Percentiles rank a stretch among this genome's conserved stretches.
phyloP scores from a whole-genome alignment of 2,888 invertebrate species.

The Hirtodrosophila confusa region DNA sequence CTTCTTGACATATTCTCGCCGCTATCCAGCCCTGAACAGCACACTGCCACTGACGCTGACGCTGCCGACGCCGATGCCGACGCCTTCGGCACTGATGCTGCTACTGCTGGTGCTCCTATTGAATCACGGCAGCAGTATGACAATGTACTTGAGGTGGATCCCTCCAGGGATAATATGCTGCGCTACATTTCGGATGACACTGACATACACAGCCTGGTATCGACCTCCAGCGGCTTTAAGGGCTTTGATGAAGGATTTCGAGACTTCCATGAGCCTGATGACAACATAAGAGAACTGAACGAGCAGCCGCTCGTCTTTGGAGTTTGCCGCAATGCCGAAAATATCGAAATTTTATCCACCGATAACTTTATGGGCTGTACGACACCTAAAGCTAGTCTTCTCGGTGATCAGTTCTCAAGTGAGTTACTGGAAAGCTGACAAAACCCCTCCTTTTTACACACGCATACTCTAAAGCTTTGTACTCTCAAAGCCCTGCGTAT shows the following conservation, averaged over 20 bases:
- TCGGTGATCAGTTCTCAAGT: no score
- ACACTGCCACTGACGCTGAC: neutral
- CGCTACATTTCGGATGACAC: constrained; percentile 58
- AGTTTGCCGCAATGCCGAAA: constrained; percentile 13
- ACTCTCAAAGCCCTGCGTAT: no score
- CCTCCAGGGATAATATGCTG: constrained; percentile 57
- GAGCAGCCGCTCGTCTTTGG: constrained; percentile 34
- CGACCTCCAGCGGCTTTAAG: constrained; percentile 43
- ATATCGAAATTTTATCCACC: neutral
- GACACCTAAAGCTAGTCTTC: constrained; percentile 10
- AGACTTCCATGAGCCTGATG: neutral
- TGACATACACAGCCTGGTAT: constrained; percentile 58
- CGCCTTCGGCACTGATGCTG: neutral
- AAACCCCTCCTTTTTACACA: no score
- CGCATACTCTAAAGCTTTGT: no score
- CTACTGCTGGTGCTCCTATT: neutral
- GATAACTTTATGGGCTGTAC: constrained; percentile 17
- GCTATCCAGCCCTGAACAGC: constrained; percentile 1
- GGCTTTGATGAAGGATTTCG: constrained; percentile 40
- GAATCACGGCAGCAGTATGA: neutral
- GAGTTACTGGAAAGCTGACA: no score
- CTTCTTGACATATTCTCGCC: constrained; percentile 61
- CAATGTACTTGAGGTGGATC: constrained; percentile 36
- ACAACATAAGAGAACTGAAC: neutral
- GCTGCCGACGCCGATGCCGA: neutral